Conservation (phyloP, 1,140 invertebrate species). For the Triops longicaudatus region DNA sequence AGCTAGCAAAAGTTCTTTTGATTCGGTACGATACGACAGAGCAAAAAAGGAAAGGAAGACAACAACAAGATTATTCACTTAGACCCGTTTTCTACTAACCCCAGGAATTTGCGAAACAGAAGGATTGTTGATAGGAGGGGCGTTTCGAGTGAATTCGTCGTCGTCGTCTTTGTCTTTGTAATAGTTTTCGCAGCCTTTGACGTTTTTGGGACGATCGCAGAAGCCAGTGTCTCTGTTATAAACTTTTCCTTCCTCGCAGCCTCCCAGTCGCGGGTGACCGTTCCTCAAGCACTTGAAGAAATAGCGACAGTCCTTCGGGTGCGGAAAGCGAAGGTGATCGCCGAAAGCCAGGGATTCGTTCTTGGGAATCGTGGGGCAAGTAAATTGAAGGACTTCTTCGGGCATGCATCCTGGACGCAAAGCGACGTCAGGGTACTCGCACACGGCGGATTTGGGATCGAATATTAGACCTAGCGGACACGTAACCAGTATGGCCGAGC, state of each 20-base stretch:
- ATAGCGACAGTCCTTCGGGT: slow-evolving; percentile 37
- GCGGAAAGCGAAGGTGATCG: slow-evolving; percentile 34
- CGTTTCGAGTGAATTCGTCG: neutral
- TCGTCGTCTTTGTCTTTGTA: slow-evolving; percentile 20
- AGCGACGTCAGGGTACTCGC: slow-evolving; percentile 35
- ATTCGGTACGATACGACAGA: too few relatives aligned
- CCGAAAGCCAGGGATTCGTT: slow-evolving; percentile 33
- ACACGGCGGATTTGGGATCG: slow-evolving; percentile 32
- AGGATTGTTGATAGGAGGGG: neutral
- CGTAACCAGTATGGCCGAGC: slow-evolving; percentile 30
- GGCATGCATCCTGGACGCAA: slow-evolving; percentile 31
- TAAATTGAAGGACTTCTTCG: slow-evolving; percentile 35
- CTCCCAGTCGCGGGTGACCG: slow-evolving; percentile 36
- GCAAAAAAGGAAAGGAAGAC: too few relatives aligned
- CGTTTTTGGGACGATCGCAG: slow-evolving; percentile 41
- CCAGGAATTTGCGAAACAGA: neutral
- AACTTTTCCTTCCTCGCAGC: slow-evolving; percentile 41
- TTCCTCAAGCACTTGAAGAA: slow-evolving; percentile 40
- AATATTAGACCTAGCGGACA: slow-evolving; percentile 44
- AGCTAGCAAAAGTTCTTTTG: too few relatives aligned
- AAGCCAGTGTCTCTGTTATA: slow-evolving; percentile 41
- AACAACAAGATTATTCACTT: too few relatives aligned
- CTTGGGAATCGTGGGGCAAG: slow-evolving; percentile 37
- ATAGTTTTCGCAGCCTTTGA: slow-evolving; percentile 32
- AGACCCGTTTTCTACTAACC: too few relatives aligned